Evolutionary conservation across 2,113 vertebrate species (phyloP).

Genomic region (Aviceda subcristata): DNA sequence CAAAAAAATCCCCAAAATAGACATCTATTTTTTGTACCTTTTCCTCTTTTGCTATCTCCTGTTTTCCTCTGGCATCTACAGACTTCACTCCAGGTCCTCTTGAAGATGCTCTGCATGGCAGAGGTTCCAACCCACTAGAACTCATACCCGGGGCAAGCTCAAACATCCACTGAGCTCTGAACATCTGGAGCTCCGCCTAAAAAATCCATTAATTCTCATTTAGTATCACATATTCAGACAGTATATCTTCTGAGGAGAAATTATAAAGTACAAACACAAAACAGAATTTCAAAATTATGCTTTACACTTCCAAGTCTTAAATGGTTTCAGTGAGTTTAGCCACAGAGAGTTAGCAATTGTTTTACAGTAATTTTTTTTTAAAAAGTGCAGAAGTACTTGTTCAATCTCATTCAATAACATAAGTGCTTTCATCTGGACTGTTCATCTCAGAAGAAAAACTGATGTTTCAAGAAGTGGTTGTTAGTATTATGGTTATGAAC

Average conservation of each 20-base stretch:
- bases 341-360: neutral
- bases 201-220: neutral
- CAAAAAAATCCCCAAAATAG: neutral
- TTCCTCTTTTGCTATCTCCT: slow-evolving; percentile 88
- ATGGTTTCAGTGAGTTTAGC: neutral
- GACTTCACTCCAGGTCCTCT: slow-evolving; percentile 72
- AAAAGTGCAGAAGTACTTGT: neutral
- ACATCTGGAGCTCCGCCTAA: slow-evolving; percentile 90
- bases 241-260: neutral
- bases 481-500: neutral
- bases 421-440: neutral
- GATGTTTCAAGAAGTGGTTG: neutral
- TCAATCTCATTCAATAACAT: neutral
- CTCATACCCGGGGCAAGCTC: slow-evolving; percentile 86
- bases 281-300: neutral
- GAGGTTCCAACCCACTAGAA: slow-evolving; percentile 64
- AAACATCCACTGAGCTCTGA: slow-evolving; percentile 97
- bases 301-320: neutral
- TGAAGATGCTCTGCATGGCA: slow-evolving; percentile 59
- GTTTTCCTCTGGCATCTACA: slow-evolving; percentile 80
- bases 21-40: slow-evolving; percentile 73
- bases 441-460: neutral
- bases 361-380: neutral
- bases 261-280: neutral
- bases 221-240: neutral